Base-by-base conservation (phyloP, 2,113 vertebrate genomes). In the Neoarius graeffei region DNA sequence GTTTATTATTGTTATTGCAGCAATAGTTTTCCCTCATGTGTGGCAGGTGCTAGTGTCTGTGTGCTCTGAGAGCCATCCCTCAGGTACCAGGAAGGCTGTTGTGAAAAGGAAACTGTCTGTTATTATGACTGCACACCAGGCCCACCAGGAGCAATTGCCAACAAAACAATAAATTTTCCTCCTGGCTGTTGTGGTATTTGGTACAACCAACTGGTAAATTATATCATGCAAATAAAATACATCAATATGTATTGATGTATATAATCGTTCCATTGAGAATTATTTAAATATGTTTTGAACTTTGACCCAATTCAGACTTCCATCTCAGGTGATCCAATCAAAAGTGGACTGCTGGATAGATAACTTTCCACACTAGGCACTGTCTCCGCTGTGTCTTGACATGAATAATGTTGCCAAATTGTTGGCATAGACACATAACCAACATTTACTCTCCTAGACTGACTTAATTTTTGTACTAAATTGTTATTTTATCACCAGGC, bases 61-160 rank as follows among this genome's bases (percentile, higher is more conserved):
- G 30, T 95, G 95, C 93, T 95, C 94, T 93, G 73, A 93, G 50
- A 94, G 89, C 20, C 95, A 95, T 92, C 91, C 76, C 66, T 89
- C 91, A 56, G 95, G 96, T 73, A 94, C 92, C 60, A 93, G 82
- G 48, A 95, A 95, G 87, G 23, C 52, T 79, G 50, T 79, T 81
- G 3, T 35, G 17, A 35, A 81, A 92, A 94, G 94, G 73, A 92
- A 86, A 86, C 94, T 17, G 84, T 94, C 69, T 96, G 95, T 89
- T 96, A 95, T 81, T 95, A 92, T 90, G 93, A 95, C 76, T 96
- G 95, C 82, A 73, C 95, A 20, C 91, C 84, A 1, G 59, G 59
- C 42, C 80, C 80, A 62, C 2, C 30, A 81, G 80, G 80, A 35
- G 23, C 81, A 83, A 83, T 83, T 83, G 66, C 13, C 13, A 83